Evolutionary conservation across 2,113 vertebrate genomes (phyloP).

Genomic region (Peucedramus taeniatus): DNA sequence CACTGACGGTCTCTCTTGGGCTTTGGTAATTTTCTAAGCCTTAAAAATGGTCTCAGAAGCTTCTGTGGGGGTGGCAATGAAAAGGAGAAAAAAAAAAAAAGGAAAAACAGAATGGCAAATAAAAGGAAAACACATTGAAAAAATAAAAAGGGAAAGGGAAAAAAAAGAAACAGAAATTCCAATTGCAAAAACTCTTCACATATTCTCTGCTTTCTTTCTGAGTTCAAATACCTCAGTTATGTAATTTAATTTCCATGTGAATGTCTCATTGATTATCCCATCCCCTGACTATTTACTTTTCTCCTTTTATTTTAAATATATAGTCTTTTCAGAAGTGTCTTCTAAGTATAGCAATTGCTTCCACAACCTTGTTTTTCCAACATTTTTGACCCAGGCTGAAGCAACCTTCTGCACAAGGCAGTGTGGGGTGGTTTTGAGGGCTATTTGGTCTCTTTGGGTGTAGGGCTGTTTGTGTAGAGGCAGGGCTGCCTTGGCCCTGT

Average conservation of each 20-base stretch:
- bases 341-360: background rate
- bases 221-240: background rate
- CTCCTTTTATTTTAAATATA: background rate
- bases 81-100: background rate
- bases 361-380: background rate
- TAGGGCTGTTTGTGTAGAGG: background rate
- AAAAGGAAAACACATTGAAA: background rate
- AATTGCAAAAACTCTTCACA: background rate
- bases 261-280: background rate
- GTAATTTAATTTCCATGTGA: background rate
- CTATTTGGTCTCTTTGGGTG: background rate
- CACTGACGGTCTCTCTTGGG: background rate
- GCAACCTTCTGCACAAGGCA: background rate
- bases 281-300: background rate
- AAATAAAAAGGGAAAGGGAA: background rate
- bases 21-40: background rate
- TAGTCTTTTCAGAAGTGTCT: background rate
- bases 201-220: background rate
- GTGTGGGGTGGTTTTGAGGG: background rate
- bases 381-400: background rate
- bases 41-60: background rate
- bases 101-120: background rate
- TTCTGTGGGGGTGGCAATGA: rapidly evolving
- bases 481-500: background rate
- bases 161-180: background rate